These are phyloP conservation scores for Pan paniscus DNA, from an alignment of 2,113 vertebrate genomes.

Conservation along the genomic window DNA sequence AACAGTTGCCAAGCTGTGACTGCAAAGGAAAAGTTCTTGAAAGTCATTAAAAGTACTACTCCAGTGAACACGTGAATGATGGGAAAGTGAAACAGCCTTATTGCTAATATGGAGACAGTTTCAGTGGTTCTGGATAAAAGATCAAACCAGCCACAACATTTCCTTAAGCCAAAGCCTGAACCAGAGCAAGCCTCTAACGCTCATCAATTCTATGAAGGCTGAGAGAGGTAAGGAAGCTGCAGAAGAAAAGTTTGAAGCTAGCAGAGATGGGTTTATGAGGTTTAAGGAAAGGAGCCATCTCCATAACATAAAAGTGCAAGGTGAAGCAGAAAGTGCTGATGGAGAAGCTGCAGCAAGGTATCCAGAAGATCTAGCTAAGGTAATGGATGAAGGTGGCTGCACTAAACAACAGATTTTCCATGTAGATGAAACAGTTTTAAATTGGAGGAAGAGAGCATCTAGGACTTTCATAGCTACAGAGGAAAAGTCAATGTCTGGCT, in stretches of 20 bases:
- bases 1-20: neutral
- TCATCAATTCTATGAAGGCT: neutral
- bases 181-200: neutral
- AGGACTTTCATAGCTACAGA: neutral
- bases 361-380: neutral
- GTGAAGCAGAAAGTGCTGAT: neutral
- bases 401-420: neutral
- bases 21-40: neutral
- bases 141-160: neutral
- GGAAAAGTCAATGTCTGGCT: neutral
- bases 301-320: neutral
- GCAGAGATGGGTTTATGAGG: neutral
- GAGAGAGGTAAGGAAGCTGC: neutral
- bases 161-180: neutral
- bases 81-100: neutral
- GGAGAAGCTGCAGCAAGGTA: neutral
- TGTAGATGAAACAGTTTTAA: neutral
- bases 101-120: neutral
- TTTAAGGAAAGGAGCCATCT: neutral
- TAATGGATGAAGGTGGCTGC: neutral
- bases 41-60: neutral
- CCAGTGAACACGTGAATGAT: neutral
- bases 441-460: neutral
- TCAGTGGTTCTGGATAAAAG: neutral
- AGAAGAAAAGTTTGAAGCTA: neutral